Base-by-base conservation (phyloP, 2,797 vertebrate genomes). In the Falco columbarius region DNA sequence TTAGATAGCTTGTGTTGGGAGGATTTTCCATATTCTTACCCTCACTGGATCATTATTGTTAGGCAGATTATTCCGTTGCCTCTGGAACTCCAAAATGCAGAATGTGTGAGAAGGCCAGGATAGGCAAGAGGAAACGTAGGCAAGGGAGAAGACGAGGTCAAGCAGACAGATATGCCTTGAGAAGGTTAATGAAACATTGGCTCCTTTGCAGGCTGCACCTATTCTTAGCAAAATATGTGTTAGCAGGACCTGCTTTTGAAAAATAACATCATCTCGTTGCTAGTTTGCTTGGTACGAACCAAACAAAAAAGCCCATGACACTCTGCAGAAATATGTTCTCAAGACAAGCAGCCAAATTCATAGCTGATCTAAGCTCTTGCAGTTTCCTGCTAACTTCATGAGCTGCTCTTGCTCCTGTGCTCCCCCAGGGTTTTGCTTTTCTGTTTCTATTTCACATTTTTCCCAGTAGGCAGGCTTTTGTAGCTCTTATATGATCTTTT, bases 211-310 rank as follows among this genome's bases (percentile, higher is more conserved):
- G 79, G 75, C 87, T 94, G 65, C 24, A 30, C 73, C 89, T 96
- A 40, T 96, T 96, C 82, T 96, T 96, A 95, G 96, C 32, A 95
- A 93, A 93, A 83, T 85, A 92, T 65, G 59, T 81, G 76, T 91
- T 86, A 95, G 77, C 61, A 67, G 65, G 87, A 44, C 46, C 81
- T 86, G 29, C 62, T 75, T 91, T 88, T 90, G 67, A 95, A 93
- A 89, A 91, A 74, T 77, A 88, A 82, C 95, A 91, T 89, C 68
- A 67, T 46, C 75, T 83, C 68, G 3, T 56, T 83, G 92, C 81
- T 90, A 74, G 34, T 91, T 90, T 75, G 68, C 26, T 85, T 93
- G 65, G 34, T 79, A 4, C 6, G 58, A 56, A 65, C 29, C 44
- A 79, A 87, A 77, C 36, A 51, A 81, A 96, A 83, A 77, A 86